Evolutionary conservation across 2,888 invertebrate genomes (phyloP).

Genomic region (Chrysotoxum bicinctum): DNA sequence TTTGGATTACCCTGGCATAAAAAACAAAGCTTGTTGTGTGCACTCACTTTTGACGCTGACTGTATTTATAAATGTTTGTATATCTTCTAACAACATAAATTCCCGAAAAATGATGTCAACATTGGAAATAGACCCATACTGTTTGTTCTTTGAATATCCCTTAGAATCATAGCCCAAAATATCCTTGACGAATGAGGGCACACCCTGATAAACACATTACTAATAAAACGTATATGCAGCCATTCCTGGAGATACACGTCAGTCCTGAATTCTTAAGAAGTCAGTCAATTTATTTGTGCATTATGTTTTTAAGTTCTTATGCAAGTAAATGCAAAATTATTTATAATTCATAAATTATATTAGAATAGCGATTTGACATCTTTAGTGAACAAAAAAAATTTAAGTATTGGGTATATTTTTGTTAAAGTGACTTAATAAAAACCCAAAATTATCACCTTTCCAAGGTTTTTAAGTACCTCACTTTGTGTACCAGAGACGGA

Average conservation of each 20-base stretch:
- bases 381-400: neutral
- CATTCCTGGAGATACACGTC: slow-evolving; percentile 6
- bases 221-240: neutral
- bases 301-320: neutral
- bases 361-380: neutral
- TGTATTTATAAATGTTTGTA: too few relatives aligned
- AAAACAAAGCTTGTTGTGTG: too few relatives aligned
- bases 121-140: too few relatives aligned
- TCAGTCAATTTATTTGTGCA: neutral
- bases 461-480: neutral
- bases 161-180: too few relatives aligned
- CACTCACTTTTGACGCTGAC: too few relatives aligned
- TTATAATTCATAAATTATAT: neutral
- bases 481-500: too few relatives aligned
- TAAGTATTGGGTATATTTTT: neutral
- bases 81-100: too few relatives aligned
- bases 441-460: neutral
- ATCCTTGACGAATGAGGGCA: too few relatives aligned
- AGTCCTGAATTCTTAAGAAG: neutral
- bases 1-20: too few relatives aligned
- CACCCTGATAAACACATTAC: too few relatives aligned
- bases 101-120: too few relatives aligned
- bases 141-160: too few relatives aligned
- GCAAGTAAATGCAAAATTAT: neutral
- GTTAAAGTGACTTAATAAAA: neutral